Percentiles rank a stretch among this genome's conserved stretches.
Evolutionary conservation across 1,140 invertebrate species (phyloP).

Genomic region (Pseudachorutes palmiensis): DNA sequence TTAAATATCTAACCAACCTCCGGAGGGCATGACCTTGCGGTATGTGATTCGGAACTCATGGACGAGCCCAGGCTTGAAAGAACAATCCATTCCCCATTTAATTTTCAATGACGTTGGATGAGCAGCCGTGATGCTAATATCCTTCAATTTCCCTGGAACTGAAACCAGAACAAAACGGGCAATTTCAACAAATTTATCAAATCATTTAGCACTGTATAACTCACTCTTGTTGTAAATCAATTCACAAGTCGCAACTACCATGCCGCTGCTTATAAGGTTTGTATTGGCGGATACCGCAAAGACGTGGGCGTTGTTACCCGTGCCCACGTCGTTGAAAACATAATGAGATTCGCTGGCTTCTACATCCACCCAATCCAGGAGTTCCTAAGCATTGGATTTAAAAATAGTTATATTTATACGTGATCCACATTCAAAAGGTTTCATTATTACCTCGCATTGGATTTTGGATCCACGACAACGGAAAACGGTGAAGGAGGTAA

Average conservation of each 20-base stretch:
- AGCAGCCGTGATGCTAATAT: conserved; percentile 52
- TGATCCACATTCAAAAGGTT: no score
- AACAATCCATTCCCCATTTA: conserved; percentile 62
- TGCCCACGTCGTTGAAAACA: conserved; percentile 46
- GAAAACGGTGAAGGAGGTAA: conserved; percentile 57
- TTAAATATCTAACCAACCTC: background rate
- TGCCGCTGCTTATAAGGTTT: conserved; percentile 56
- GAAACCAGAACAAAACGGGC: conserved; percentile 24
- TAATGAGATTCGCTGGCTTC: background rate
- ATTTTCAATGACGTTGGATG: conserved; percentile 54
- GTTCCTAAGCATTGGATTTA: conserved; percentile 23
- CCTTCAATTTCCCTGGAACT: conserved; percentile 58
- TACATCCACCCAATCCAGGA: conserved; percentile 41
- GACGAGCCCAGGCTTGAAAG: conserved; percentile 55
- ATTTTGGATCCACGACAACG: conserved; percentile 60
- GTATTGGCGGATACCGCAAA: conserved; percentile 66
- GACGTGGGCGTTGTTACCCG: conserved; percentile 48
- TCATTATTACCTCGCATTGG: conserved; percentile 49
- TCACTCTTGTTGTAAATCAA: conserved; percentile 56
- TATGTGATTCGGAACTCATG: conserved; percentile 59
- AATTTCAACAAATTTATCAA: conserved; percentile 5
- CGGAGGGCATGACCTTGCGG: conserved; percentile 50
- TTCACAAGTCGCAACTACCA: conserved; percentile 67
- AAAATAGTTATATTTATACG: no score
- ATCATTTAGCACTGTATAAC: conserved; percentile 1